These are phyloP conservation scores for Drosophila setifemur DNA, from an alignment of 1,140 invertebrate species.

Conservation along the genomic window DNA sequence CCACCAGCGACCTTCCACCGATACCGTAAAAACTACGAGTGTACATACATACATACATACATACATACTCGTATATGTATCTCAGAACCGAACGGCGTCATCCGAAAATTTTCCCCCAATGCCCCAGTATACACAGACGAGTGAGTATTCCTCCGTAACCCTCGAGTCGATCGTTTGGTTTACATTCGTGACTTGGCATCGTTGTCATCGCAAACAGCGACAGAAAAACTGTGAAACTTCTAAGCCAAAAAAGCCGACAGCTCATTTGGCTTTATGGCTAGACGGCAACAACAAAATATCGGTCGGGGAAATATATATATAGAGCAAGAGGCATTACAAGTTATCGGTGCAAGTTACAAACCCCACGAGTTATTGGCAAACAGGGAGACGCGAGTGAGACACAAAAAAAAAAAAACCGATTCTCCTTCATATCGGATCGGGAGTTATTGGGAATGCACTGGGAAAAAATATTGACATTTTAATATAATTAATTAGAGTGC, in stretches of 20 bases:
- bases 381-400: neutral
- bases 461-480: too few relatives aligned
- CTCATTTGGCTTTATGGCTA: conserved; percentile 30
- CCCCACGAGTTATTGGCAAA: conserved; percentile 33
- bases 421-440: neutral
- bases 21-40: too few relatives aligned
- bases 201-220: conserved; percentile 31
- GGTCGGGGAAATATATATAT: conserved; percentile 18
- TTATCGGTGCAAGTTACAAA: conserved; percentile 39
- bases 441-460: too few relatives aligned
- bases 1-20: conserved; percentile 14
- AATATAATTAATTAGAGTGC: too few relatives aligned
- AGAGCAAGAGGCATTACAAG: conserved; percentile 43
- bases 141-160: conserved; percentile 22
- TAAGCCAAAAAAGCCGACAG: conserved; percentile 44
- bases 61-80: too few relatives aligned
- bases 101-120: conserved; percentile 33
- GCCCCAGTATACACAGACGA: too few relatives aligned
- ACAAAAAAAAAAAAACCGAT: neutral
- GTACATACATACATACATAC: too few relatives aligned
- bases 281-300: neutral
- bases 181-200: conserved; percentile 45
- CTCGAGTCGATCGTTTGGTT: conserved; percentile 45
- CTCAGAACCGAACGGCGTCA: conserved; percentile 10
- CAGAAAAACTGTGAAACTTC: conserved; percentile 30